Evolutionary conservation across 1,140 invertebrate genomes (phyloP), one percentile per base, ranked within the genome.

Genomic region (Coptotermes formosanus): DNA sequence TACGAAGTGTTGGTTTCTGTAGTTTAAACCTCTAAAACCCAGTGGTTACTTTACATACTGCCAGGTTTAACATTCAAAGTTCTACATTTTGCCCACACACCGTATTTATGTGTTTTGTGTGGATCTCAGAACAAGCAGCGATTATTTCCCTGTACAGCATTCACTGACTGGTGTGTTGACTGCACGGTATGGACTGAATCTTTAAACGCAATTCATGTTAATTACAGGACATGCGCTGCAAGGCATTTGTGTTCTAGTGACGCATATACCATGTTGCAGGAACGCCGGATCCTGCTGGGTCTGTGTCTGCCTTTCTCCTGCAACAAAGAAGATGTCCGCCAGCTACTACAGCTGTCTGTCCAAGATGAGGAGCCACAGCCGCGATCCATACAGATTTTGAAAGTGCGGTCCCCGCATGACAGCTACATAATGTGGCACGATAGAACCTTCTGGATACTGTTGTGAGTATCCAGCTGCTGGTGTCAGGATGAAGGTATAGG

Each of bases 241-340:
- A 32, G 16, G 30, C 30, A 32, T 7, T 3, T 82, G 16, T 45
- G 25, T 45, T 45, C 44, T 82, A 45, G 32, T 2, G 6, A 6
- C 1, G 82, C 82, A 82, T 19, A 82, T 21, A 38, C 82, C 25
- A 4, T 86, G 59, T 86, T 87, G 89, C 90, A 94, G 93, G 88
- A 92, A 89, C 89, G 93, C 88, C 91, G 93, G 11, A 91, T 96
- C 52, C 93, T 95, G 85, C 90, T 96, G 23, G 96, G 96, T 0
- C 90, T 96, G 3, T 97, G 96, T 89, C 90, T 96, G 64, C 96
- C 96, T 11, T 92, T 92, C 52, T 92, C 93, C 1, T 97, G 96
- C 89, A 91, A 90, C 9, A 92, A 93, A 25, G 88, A 92, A 19
- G 95, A 96, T 86, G 93, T 96, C 11, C 88, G 90, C 23, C 88